Conservation (phyloP, 2,113 vertebrate genomes). For the Peucedramus taeniatus region DNA sequence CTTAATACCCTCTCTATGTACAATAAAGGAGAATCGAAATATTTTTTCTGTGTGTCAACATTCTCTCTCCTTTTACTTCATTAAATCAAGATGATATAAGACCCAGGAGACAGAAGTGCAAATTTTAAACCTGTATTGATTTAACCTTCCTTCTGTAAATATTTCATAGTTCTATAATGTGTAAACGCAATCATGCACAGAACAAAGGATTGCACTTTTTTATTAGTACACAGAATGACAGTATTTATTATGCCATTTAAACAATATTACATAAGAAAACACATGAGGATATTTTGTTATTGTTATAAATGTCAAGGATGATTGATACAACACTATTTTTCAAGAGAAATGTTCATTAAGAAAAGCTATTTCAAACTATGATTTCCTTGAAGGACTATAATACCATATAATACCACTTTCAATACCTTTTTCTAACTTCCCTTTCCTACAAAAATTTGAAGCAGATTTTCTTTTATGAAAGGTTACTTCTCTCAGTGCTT, state of each 20-base stretch:
- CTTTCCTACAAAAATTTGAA: not conserved
- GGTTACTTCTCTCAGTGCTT: not conserved
- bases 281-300: not conserved
- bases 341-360: constrained; percentile 8
- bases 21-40: constrained; percentile 36
- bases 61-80: constrained; percentile 68
- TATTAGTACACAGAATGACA: constrained; percentile 43
- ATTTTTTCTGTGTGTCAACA: constrained; percentile 66
- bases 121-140: constrained; percentile 77
- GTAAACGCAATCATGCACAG: constrained; percentile 53
- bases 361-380: not conserved
- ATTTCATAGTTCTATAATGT: constrained; percentile 71
- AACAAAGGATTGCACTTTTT: constrained; percentile 59
- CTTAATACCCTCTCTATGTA: constrained; percentile 49
- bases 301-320: constrained; percentile 24
- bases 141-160: constrained; percentile 77
- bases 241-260: constrained; percentile 61
- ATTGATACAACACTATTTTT: constrained; percentile 26
- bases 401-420: not conserved
- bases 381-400: constrained; percentile 7
- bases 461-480: not conserved
- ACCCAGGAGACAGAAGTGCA: constrained; percentile 66
- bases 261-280: constrained; percentile 52
- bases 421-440: not conserved
- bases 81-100: constrained; percentile 75